Base-by-base conservation (phyloP, 1,140 invertebrate genomes). In the Rhysida immarginata region DNA sequence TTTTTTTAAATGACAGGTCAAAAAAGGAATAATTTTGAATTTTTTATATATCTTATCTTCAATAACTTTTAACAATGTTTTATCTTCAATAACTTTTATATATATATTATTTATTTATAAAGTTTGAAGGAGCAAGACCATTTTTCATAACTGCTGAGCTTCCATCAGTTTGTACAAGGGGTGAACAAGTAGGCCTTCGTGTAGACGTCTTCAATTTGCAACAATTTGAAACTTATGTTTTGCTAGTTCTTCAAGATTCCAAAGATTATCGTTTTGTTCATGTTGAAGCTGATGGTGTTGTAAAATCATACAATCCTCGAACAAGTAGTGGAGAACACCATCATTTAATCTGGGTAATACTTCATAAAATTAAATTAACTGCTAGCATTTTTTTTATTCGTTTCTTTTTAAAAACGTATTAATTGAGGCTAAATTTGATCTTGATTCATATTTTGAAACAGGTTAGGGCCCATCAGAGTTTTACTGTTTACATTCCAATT, bases 131-230 rank as follows among this genome's bases (percentile, higher is more conserved):
- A 5, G 70, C 71, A 8, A 67, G 74, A 16, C 74, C 74, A 24
- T 78, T 81, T 64, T 76, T 76, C 65, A 77, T 80, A 53, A 67
- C 71, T 14, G 66, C 77, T 8, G 76, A 79, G 60, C 70, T 73
- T 2, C 76, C 78, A 13, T 57, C 65, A 2, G 54, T 64, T 24
- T 71, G 76, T 55, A 65, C 71, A 2, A 63, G 75, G 26, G 79
- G 79, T n/a, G 79, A 81, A 65, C 77, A 78, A 58, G 62, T 81
- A 27, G 75, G 76, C 2, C 60, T 81, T 0, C 62, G 76, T 21
- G 68, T 78, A 0, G 87, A 87, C 0, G 83, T 96, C 0, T 96
- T 96, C 68, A 98, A 97, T 73, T 93, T 94, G 68, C 83, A 90
- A 81, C 77, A 76, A 21, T 79, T 81, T 42, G 80, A 84, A 54